Base-by-base conservation (phyloP, 2,797 vertebrate genomes). In the Lateolabrax maculatus region DNA sequence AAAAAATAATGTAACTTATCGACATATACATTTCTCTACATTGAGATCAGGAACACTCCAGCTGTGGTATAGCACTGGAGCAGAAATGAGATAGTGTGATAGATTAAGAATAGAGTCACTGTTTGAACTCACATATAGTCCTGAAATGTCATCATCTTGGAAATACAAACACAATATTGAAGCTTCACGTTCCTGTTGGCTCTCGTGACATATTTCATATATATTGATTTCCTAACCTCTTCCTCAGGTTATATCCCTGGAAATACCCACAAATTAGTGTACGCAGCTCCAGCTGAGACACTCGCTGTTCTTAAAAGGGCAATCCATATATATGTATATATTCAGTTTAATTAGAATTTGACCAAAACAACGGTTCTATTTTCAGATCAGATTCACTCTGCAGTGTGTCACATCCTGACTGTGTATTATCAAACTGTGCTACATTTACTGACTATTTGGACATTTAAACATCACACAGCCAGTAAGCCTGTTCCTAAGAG, bases 141-240 rank as follows among this genome's bases (percentile, higher is more conserved):
- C 68, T 65, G 31, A 84, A 86, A 80, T 81, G 64, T 77, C 77
- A 82, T 58, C 64, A 34, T 66, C 61, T 63, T 70, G 31, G 53
- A 80, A 77, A 71, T 46, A 41, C 49, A 75, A 62, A 80, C 64
- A 51, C 61, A 57, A 72, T 70, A 75, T 52, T 51, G 72, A 79
- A 81, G 71, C 25, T 37, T 56, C 21, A 6, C 31, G 23, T 58
- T 72, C 36, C 48, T 12, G 12, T 61, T 61, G 36, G 65, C 48
- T 71, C 46, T 36, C n/a, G 6, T 61, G 66, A 72, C 65, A 75
- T 73, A 77, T 74, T 82, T 58, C 68, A 75, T 23, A n/a, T 23
- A n/a, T 74, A 84, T 77, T 79, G 83, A 85, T 85, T 85, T 62
- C 25, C 3, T 60, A 27, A 77, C 56, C 72, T 71, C 65, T 27